Conservation (phyloP, 2,797 vertebrate genomes). For the Bucorvus abyssinicus region DNA sequence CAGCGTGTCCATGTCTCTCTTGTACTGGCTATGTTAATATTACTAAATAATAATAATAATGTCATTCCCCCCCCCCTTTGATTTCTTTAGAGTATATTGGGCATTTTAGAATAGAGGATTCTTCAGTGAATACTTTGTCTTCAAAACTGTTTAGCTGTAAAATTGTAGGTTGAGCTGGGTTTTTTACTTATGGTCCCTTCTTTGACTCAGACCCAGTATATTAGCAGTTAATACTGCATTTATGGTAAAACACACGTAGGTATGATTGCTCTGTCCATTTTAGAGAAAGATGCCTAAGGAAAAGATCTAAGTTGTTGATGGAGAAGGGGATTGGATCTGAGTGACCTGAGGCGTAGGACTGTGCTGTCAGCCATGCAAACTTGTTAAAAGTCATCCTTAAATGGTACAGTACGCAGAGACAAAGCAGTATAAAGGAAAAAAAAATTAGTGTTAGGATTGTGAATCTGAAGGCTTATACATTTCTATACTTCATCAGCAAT, state of each 20-base stretch:
- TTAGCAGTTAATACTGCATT: background rate
- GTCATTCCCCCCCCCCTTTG: background rate
- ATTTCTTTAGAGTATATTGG: background rate
- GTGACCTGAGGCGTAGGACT: background rate
- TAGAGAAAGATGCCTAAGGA: background rate
- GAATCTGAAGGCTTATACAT: background rate
- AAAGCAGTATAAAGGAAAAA: background rate
- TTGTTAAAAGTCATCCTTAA: background rate
- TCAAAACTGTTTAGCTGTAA: background rate
- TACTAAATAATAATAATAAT: background rate
- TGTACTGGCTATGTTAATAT: background rate
- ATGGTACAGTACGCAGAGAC: background rate
- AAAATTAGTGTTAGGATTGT: background rate
- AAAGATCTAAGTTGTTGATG: background rate
- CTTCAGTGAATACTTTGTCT: background rate
- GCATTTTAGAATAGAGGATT: background rate
- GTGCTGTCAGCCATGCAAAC: background rate
- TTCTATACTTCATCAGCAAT: background rate
- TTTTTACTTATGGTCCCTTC: background rate
- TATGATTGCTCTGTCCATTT: background rate
- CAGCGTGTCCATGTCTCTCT: background rate
- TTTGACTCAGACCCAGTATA: background rate
- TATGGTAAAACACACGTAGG: background rate
- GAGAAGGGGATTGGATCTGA: background rate
- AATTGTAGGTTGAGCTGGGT: background rate